Evolutionary conservation across 2,888 invertebrate species (phyloP).

Genomic region (Xylocampa areola): DNA sequence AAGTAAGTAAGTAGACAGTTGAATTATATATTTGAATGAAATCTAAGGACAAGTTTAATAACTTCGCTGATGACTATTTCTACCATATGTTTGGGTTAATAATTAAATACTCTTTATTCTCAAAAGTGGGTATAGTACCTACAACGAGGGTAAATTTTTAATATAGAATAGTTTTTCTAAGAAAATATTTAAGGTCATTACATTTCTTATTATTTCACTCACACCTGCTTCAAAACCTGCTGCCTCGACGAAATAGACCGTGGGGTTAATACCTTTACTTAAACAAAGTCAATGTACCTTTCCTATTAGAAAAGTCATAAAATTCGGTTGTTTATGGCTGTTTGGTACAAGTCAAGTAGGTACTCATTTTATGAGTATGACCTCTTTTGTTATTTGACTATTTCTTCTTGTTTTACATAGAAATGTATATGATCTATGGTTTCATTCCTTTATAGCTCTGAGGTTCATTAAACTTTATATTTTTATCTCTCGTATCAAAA

Average conservation of each 20-base stretch:
- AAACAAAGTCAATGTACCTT: slow-evolving; percentile 42
- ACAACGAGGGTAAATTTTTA: background rate
- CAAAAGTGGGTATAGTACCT: no score
- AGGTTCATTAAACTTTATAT: no score
- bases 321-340: slow-evolving; percentile 17
- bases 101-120: no score
- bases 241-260: slow-evolving; percentile 36
- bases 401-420: slow-evolving; percentile 23
- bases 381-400: slow-evolving; percentile 15
- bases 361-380: slow-evolving; percentile 19
- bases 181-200: background rate
- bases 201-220: background rate
- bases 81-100: no score
- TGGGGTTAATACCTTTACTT: slow-evolving; percentile 53
- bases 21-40: no score
- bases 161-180: background rate
- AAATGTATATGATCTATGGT: no score
- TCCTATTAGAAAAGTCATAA: slow-evolving; percentile 41
- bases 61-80: no score
- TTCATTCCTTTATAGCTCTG: no score
- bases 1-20: no score
- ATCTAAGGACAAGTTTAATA: no score
- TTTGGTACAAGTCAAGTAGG: slow-evolving; percentile 4
- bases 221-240: slow-evolving; percentile 27
- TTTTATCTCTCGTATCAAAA: no score